Evolutionary conservation across 2,797 vertebrate genomes (phyloP).

Genomic region (Sciurus carolinensis): DNA sequence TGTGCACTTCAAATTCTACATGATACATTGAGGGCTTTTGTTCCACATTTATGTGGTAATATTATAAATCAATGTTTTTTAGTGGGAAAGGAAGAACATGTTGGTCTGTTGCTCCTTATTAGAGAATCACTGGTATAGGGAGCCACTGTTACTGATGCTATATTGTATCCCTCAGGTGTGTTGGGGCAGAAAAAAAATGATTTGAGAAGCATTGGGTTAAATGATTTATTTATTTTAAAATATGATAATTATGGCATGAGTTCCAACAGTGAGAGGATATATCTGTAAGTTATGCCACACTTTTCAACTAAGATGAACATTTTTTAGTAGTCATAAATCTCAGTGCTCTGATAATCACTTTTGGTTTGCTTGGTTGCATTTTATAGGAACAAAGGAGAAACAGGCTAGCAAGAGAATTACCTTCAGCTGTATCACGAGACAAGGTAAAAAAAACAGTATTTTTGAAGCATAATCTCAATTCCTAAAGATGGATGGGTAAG

Average conservation of each 20-base stretch:
- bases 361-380: slow-evolving; percentile 78
- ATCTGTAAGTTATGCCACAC: slow-evolving; percentile 41
- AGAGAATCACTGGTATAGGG: background rate
- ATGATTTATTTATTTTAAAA: slow-evolving; percentile 73
- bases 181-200: slow-evolving; percentile 61
- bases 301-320: slow-evolving; percentile 61
- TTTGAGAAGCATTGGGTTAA: slow-evolving; percentile 54
- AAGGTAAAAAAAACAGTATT: slow-evolving; percentile 91
- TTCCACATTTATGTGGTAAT: background rate
- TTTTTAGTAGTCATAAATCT: slow-evolving; percentile 31
- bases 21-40: background rate
- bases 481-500: slow-evolving; percentile 38
- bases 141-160: slow-evolving; percentile 17
- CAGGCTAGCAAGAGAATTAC: slow-evolving; percentile 94
- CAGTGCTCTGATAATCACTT: slow-evolving; percentile 65
- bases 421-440: slow-evolving; percentile 93
- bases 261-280: slow-evolving; percentile 53
- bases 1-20: slow-evolving; percentile 11
- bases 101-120: background rate
- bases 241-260: slow-evolving; percentile 61
- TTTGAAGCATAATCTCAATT: slow-evolving; percentile 31
- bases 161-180: slow-evolving; percentile 54
- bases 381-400: slow-evolving; percentile 97
- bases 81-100: background rate
- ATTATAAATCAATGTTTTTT: background rate